Evolutionary conservation across 1,140 invertebrate genomes (phyloP), one percentile per base, ranked within the genome.

Genomic region (Cydia strobilella): DNA sequence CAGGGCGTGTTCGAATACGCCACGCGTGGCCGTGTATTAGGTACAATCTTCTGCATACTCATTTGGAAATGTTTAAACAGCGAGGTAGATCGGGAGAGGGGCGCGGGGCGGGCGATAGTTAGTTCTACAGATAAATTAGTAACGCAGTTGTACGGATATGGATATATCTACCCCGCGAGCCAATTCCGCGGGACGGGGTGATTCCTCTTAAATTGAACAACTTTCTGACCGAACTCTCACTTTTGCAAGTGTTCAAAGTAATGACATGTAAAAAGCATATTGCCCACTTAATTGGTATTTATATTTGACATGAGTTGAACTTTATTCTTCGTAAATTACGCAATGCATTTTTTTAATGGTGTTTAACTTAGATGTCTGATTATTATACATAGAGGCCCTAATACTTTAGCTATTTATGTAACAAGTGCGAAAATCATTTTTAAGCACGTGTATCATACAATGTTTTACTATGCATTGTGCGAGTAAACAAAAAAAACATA

Each of bases 91-190:
- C 80, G 79, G 63, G 76, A 54, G 65, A 74, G 82, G 82, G 76
- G 79, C 15, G 65, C 73, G 82, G 82, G 76, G 79, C 15, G 80
- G 87, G 82, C 80, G 81, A 84, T 86, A 88, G 90, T 92, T 92
- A 92, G 90, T 92, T 90, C 86, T 81, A 88, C 86, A 90, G 88
- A 90, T 92, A 90, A 92, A 90, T 92, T 92, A 90, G 90, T 90
- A 92, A 90, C 84, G 79, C 86, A 85, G 82, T 82, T 81, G 85
- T 82, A 54, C 83, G 84, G 80, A 76, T 89, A 84, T 84, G 83
- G 76, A 76, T 88, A 83, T 81, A 73, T 82, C 84, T 85, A 85
- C 81, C 80, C 89, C 87, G 89, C 89, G 86, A 89, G 86, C 83
- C 86, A 20, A 77, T 80, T 80, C 74, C 75, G 71, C 75, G 13